A percentile compares a stretch with the other conserved stretches of the same genome.
phyloP scores from a whole-genome alignment of 2,797 vertebrate species.

The Cygnus olor region DNA sequence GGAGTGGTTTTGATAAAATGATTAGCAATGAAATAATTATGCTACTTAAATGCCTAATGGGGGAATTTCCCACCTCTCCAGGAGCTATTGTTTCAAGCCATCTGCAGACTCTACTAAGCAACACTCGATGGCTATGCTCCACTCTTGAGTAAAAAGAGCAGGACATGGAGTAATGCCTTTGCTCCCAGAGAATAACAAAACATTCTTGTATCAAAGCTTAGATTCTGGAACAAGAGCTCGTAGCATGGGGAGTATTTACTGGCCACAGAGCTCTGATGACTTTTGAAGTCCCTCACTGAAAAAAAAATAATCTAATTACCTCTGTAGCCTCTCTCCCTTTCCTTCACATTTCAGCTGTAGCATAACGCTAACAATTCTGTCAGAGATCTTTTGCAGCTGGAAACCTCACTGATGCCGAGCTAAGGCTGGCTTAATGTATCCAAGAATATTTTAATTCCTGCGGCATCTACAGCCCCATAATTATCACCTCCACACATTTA shows the following conservation, averaged over 20 bases:
- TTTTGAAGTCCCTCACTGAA: neutral
- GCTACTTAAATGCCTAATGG: neutral
- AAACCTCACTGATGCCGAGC: neutral
- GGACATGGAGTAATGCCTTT: neutral
- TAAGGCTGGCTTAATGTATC: neutral
- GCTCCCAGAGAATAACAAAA: neutral
- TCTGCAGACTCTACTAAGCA: neutral
- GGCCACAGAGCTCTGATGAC: neutral
- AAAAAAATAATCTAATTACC: neutral
- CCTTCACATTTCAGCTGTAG: neutral
- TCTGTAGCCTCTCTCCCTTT: neutral
- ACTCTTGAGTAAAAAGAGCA: neutral
- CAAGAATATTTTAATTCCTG: constrained; percentile 5
- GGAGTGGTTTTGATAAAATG: neutral
- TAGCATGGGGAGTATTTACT: neutral
- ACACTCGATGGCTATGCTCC: neutral
- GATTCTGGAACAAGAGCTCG: neutral
- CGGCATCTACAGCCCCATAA: constrained; percentile 4
- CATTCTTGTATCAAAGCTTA: neutral
- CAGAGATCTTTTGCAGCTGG: neutral
- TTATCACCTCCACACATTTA: constrained; percentile 13
- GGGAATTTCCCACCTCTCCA: neutral
- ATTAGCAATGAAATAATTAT: neutral
- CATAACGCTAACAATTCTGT: neutral
- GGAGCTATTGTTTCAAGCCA: neutral